These are phyloP conservation scores for Auanema sp. DNA, from an alignment of 2,888 invertebrate genomes.

Conservation along the genomic window DNA sequence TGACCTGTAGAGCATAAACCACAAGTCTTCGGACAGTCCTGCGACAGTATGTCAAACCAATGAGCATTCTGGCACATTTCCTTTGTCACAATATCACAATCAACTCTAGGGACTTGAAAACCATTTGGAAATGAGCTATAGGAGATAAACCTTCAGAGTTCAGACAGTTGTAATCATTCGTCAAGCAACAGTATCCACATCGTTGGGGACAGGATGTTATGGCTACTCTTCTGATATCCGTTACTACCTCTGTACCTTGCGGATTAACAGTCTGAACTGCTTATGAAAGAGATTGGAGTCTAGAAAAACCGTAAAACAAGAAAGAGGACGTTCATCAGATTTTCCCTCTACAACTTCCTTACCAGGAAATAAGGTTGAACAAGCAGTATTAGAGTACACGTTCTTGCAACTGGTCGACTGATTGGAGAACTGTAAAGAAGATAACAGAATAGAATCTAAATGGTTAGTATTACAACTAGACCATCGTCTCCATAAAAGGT, in stretches of 20 bases:
- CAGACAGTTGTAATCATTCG: slow-evolving; percentile 26
- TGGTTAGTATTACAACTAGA: too few species aligned
- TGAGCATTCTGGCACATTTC: slow-evolving; percentile 33
- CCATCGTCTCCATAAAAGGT: too few species aligned
- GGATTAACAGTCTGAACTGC: slow-evolving; percentile 10
- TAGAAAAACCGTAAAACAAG: neutral
- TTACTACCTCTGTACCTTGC: slow-evolving; percentile 26
- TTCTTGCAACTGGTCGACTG: slow-evolving; percentile 11
- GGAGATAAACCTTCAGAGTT: slow-evolving; percentile 25
- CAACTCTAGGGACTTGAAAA: slow-evolving; percentile 32
- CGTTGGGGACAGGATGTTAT: slow-evolving; percentile 31
- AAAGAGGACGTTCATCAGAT: neutral
- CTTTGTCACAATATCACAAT: slow-evolving; percentile 27
- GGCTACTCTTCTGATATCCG: slow-evolving; percentile 26
- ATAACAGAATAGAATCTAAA: too few species aligned
- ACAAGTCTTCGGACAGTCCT: slow-evolving; percentile 37
- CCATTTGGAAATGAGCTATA: too few species aligned
- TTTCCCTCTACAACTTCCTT: slow-evolving; percentile 4
- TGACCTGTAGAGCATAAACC: slow-evolving; percentile 35
- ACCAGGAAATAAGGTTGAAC: neutral
- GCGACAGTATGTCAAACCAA: slow-evolving; percentile 30
- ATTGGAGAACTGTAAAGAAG: too few species aligned
- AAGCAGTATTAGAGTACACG: slow-evolving; percentile 1
- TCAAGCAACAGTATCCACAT: slow-evolving; percentile 37
- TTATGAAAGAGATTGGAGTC: neutral